Evolutionary conservation across 2,888 invertebrate species (phyloP).

Genomic region (Amblyjoppa fuscipennis): DNA sequence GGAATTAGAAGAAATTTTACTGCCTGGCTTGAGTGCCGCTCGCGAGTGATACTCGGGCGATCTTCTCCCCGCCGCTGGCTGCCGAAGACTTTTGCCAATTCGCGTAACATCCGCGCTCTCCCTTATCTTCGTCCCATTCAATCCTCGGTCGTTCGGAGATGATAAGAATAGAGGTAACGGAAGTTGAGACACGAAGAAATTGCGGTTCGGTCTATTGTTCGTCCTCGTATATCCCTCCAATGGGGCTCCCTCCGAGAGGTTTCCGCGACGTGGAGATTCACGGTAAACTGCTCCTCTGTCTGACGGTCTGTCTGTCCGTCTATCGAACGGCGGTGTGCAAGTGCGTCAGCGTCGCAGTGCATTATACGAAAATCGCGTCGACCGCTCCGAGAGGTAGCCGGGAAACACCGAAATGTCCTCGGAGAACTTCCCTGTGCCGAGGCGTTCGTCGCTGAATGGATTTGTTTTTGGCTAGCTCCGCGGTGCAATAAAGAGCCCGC

Average conservation of each 20-base stretch:
- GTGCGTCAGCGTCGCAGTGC: slow-evolving; percentile 50
- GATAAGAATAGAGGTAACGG: slow-evolving; percentile 62
- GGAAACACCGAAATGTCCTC: slow-evolving; percentile 48
- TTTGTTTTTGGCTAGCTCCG: slow-evolving; percentile 74
- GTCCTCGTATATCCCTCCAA: slow-evolving; percentile 56
- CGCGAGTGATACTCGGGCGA: slow-evolving; percentile 22
- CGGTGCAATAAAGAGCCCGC: slow-evolving; percentile 70
- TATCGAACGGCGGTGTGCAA: not conserved
- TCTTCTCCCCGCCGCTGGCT: not conserved
- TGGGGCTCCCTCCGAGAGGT: slow-evolving; percentile 26
- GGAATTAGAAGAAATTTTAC: slow-evolving; percentile 12
- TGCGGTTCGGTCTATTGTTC: slow-evolving; percentile 61
- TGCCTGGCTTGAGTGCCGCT: not conserved
- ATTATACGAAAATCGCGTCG: slow-evolving; percentile 34
- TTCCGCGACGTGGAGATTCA: not conserved
- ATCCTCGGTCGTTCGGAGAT: slow-evolving; percentile 48
- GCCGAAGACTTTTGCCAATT: slow-evolving; percentile 58
- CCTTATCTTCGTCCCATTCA: slow-evolving; percentile 45
- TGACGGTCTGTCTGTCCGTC: not conserved
- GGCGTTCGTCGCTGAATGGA: slow-evolving; percentile 71
- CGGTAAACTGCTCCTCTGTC: not conserved
- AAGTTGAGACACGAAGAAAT: slow-evolving; percentile 65
- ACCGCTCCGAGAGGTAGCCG: slow-evolving; percentile 10
- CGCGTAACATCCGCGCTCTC: slow-evolving; percentile 30
- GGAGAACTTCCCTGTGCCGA: slow-evolving; percentile 54